Evolutionary conservation across 2,113 vertebrate genomes (phyloP).

Genomic region (Struthidea cinerea): DNA sequence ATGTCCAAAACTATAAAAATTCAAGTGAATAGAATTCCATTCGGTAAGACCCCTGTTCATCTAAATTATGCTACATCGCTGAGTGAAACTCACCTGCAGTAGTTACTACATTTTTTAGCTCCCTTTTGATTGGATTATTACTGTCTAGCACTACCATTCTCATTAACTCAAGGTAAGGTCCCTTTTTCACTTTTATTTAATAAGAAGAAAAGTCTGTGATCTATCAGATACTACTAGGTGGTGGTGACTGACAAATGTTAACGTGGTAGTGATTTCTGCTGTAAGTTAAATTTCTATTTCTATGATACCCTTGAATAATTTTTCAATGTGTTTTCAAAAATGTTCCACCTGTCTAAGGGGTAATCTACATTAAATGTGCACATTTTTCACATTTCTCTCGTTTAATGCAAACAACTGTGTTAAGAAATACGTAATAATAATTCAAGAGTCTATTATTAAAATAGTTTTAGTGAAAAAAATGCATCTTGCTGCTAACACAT

Average conservation of each 20-base stretch:
- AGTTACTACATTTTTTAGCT: neutral
- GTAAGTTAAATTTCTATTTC: neutral
- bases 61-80: neutral
- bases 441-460: neutral
- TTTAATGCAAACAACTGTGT: neutral
- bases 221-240: neutral
- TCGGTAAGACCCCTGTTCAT: neutral
- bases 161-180: neutral
- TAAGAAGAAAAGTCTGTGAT: neutral
- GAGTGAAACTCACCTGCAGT: neutral
- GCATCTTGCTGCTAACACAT: neutral
- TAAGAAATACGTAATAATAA: neutral
- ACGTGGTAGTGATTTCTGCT: neutral
- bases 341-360: neutral
- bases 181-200: neutral
- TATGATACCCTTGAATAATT: neutral
- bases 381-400: neutral
- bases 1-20: neutral
- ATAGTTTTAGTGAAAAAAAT: neutral
- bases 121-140: neutral
- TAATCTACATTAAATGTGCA: neutral
- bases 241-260: neutral
- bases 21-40: neutral
- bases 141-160: neutral
- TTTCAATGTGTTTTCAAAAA: neutral